Conservation (phyloP, 2,113 vertebrate genomes). For the Hirundichthys speculiger region DNA sequence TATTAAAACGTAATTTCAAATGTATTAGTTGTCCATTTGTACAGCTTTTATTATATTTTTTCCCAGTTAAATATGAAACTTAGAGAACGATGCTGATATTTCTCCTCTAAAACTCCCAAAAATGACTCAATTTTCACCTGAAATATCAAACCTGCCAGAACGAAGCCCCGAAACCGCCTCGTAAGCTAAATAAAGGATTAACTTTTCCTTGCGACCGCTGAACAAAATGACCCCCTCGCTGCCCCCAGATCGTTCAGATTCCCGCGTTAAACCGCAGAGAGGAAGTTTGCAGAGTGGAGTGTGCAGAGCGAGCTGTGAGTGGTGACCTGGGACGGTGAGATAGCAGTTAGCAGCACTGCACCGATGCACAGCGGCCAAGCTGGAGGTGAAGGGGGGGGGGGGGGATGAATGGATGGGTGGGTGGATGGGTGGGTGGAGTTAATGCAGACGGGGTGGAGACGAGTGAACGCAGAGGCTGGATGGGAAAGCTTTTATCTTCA, state of each 20-base stretch:
- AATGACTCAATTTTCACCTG: too few relatives aligned
- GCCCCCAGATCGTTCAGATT: background rate
- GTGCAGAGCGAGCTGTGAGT: slow-evolving; percentile 11
- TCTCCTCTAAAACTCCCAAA: too few relatives aligned
- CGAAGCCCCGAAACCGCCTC: too few relatives aligned
- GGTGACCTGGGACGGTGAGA: slow-evolving; percentile 40
- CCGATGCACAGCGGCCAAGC: slow-evolving; percentile 76
- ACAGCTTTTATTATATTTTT: too few relatives aligned
- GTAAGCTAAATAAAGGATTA: too few relatives aligned
- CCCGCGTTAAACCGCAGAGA: background rate
- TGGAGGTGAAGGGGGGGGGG: slow-evolving; percentile 6
- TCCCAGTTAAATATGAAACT: too few relatives aligned
- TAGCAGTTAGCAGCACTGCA: slow-evolving; percentile 62
- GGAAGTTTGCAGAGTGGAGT: slow-evolving; percentile 6
- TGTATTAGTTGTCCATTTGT: too few relatives aligned
- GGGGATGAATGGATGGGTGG: slow-evolving; percentile 29
- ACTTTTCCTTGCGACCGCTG: too few relatives aligned
- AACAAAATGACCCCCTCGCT: background rate
- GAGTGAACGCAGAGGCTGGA: slow-evolving; percentile 50
- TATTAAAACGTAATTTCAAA: too few relatives aligned
- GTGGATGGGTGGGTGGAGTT: slow-evolving; percentile 24
- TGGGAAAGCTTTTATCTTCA: slow-evolving; percentile 16
- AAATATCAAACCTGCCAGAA: too few relatives aligned
- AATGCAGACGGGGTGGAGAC: slow-evolving; percentile 34
- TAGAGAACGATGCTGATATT: too few relatives aligned